A percentile compares a stretch with the other conserved stretches of the same genome.
Conservation (phyloP, 2,113 vertebrate species). For the Neofelis nebulosa region DNA sequence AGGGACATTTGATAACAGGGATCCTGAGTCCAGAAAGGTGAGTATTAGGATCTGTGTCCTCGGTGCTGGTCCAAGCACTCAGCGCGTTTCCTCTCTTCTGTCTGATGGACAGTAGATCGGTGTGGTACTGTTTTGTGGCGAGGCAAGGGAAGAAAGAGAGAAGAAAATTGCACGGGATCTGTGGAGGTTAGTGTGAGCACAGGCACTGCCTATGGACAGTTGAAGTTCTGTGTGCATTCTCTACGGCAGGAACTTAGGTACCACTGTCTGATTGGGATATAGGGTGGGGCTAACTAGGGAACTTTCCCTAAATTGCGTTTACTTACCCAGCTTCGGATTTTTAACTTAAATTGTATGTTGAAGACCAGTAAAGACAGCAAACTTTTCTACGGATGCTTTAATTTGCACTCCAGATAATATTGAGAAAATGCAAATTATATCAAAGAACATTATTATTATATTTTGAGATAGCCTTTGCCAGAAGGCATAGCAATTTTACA, state of each 20-base stretch:
- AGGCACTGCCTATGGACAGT: neutral
- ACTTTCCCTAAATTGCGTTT: constrained; percentile 18
- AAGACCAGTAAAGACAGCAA: constrained; percentile 33
- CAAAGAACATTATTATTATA: neutral
- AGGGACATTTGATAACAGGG: neutral
- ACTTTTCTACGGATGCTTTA: constrained; percentile 16
- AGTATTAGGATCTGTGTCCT: constrained; percentile 8
- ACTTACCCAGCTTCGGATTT: constrained; percentile 39
- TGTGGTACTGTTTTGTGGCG: constrained; percentile 46
- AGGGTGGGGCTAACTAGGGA: neutral
- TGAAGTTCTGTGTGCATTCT: neutral
- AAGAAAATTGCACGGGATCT: constrained; percentile 37
- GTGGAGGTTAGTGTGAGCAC: constrained; percentile 56
- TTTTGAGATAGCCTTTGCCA: neutral
- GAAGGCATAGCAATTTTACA: neutral
- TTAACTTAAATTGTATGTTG: constrained; percentile 6
- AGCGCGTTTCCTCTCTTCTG: constrained; percentile 36
- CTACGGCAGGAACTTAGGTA: neutral
- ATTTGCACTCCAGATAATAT: constrained; percentile 51
- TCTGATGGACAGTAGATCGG: constrained; percentile 55
- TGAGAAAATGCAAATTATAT: constrained; percentile 51
- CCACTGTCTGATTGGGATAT: neutral
- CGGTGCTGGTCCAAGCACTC: neutral
- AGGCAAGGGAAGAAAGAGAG: constrained; percentile 36
- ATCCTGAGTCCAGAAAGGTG: neutral